Percentiles rank a stretch among this genome's conserved stretches.
Evolutionary conservation across 2,797 vertebrate genomes (phyloP).

Genomic region (Buphagus erythrorhynchus): DNA sequence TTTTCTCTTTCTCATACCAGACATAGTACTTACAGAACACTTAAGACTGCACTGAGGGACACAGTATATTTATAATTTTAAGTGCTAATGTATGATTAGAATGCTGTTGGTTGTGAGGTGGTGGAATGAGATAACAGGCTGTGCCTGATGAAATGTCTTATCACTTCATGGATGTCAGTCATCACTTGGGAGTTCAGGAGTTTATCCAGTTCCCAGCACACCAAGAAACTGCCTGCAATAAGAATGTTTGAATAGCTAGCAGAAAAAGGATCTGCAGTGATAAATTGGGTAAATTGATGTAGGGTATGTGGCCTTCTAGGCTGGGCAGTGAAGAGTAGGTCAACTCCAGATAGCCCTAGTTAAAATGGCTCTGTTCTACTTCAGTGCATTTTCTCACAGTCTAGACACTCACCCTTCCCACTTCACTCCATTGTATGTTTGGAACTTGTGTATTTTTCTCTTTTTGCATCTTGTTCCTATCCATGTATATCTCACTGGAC

Average conservation of each 20-base stretch:
- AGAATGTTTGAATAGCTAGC: not conserved
- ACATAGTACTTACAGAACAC: not conserved
- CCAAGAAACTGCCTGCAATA: not conserved
- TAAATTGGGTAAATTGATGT: not conserved
- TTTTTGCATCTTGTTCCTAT: not conserved
- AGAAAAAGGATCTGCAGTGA: not conserved
- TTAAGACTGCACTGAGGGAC: not conserved
- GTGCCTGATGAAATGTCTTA: not conserved
- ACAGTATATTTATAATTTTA: not conserved
- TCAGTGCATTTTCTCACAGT: not conserved
- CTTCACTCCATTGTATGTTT: not conserved
- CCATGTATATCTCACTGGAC: not conserved
- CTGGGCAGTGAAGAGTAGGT: not conserved
- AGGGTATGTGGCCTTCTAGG: not conserved
- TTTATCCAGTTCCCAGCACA: not conserved
- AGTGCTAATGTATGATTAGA: not conserved
- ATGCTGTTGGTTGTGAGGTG: not conserved
- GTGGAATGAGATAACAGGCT: not conserved
- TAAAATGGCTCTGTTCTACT: not conserved
- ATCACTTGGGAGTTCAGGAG: not conserved
- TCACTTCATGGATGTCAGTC: not conserved
- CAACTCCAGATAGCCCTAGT: not conserved
- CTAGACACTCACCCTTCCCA: not conserved
- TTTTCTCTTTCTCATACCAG: not conserved
- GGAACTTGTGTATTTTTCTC: not conserved